Base-by-base conservation (phyloP, 2,113 vertebrate species). In the Platichthys stellatus region DNA sequence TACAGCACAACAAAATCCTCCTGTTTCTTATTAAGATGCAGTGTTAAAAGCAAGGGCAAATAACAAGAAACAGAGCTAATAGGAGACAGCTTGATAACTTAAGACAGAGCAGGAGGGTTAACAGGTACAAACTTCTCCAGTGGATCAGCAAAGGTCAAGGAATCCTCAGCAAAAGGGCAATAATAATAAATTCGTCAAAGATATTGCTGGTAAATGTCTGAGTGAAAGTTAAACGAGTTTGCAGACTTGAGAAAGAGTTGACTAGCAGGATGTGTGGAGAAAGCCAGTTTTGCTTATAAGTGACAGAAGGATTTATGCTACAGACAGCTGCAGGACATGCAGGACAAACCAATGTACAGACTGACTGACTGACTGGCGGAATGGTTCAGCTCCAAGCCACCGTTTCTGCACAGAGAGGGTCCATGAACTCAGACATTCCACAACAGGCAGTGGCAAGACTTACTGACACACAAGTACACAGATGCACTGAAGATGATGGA, bases 241-340 rank as follows among this genome's bases (percentile, higher is more conserved):
- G 76, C 47, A 45, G 62, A 74, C 35, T 12, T 72, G 31, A 53
- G 24, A 72, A 40, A 74, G 73, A 80, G 63, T 72, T 70, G 82
- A 74, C 57, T 64, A 85, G 63, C 49, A 73, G 45, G 61, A 76
- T 78, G 76, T 69, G 54, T 67, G 81, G 78, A 80, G 75, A 83
- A 82, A 31, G 31, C 31, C 31, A 31, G 63, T 80, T 78, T 77
- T 82, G 76, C 78, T 86, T 68, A 51, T 51, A 83, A 70, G 86
- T 90, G 92, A 92, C 91, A 93, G 83, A 65, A 84, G 90, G 86
- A 92, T 93, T 93, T 93, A 92, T 90, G 62, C 87, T 74, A n/a
- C 66, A 63, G 90, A 87, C 88, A 92, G 92, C 92, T 93, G 93
- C 86, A 90, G 80, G 75, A 90, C 73, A 51, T 51, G 17, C 47